Evolutionary conservation across 2,888 invertebrate genomes (phyloP).

Genomic region (Andrena marginata): DNA sequence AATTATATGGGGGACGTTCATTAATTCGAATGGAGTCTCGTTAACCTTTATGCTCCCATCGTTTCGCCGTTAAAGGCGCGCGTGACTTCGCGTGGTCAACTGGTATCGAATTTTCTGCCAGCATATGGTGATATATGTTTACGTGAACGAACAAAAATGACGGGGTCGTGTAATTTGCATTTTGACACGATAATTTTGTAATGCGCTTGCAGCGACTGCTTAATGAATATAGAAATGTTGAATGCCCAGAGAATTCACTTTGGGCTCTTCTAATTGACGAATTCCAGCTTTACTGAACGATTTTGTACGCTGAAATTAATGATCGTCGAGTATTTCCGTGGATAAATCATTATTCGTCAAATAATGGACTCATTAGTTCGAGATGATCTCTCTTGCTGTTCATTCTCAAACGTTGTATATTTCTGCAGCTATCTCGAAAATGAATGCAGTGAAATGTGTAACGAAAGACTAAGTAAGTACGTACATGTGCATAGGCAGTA

Average conservation of each 20-base stretch:
- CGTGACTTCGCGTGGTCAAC: background rate
- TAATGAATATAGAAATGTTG: slow-evolving; percentile 1
- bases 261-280: background rate
- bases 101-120: slow-evolving; percentile 9
- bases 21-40: slow-evolving; percentile 27
- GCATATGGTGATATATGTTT: background rate
- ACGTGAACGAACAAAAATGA: background rate
- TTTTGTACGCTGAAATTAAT: background rate
- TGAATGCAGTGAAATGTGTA: background rate
- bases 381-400: background rate
- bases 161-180: background rate
- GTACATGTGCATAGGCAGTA: no score
- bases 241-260: background rate
- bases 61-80: slow-evolving; percentile 11
- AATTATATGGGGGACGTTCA: slow-evolving; percentile 24
- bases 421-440: background rate
- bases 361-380: background rate
- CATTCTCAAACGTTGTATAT: background rate
- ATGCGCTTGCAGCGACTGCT: background rate
- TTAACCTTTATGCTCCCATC: slow-evolving; percentile 22
- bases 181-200: background rate
- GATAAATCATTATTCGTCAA: background rate
- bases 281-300: background rate
- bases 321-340: background rate
- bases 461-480: background rate